phyloP scores from a whole-genome alignment of 2,888 invertebrate species.

The Protophormia terraenovae region DNA sequence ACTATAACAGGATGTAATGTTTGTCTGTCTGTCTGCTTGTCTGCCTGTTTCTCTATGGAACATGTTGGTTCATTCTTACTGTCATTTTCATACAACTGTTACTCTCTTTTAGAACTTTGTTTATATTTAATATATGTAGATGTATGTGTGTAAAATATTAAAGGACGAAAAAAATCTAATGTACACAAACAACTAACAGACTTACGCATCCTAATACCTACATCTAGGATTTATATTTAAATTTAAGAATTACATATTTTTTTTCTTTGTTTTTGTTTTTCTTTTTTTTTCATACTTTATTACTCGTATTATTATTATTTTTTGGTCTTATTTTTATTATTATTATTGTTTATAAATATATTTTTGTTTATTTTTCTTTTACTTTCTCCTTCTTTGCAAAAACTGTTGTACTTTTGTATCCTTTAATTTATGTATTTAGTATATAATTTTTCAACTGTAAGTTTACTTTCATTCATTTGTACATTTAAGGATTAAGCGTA shows the following conservation, averaged over 20 bases:
- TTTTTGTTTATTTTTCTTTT: neutral
- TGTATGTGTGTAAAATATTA: neutral
- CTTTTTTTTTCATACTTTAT: neutral
- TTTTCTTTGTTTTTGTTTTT: neutral
- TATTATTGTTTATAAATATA: slow-evolving; percentile 5
- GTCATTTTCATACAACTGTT: neutral
- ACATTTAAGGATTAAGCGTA: slow-evolving; percentile 19
- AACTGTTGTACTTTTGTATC: slow-evolving; percentile 2
- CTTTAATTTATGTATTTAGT: slow-evolving; percentile 44
- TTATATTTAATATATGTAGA: neutral
- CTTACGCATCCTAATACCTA: neutral
- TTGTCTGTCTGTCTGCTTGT: neutral
- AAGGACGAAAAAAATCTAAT: neutral
- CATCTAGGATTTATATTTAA: slow-evolving; percentile 23
- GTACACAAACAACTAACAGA: neutral
- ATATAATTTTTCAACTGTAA: slow-evolving; percentile 14
- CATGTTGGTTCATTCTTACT: neutral
- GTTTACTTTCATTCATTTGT: slow-evolving; percentile 28
- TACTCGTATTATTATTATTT: neutral
- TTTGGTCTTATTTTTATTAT: neutral
- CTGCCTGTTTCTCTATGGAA: neutral
- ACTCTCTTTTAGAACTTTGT: neutral
- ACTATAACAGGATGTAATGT: slow-evolving; percentile 5
- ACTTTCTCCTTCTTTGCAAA: neutral
- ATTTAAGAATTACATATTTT: slow-evolving; percentile 15